Percentiles rank a stretch among this genome's conserved stretches.
Evolutionary conservation across 2,888 invertebrate genomes (phyloP).

Genomic region (Polia nebulosa): DNA sequence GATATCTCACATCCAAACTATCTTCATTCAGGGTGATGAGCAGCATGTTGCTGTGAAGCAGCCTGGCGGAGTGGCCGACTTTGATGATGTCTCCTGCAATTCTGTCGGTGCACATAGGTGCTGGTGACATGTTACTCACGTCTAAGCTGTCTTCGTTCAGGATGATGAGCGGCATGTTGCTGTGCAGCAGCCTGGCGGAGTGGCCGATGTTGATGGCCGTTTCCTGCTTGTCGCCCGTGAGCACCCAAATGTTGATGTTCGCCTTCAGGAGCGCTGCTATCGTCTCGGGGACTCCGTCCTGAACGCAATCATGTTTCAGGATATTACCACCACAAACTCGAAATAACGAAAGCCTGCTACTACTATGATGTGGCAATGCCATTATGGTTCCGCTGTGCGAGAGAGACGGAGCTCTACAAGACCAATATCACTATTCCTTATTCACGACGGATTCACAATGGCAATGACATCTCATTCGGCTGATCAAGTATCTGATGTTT

Average conservation of each 20-base stretch:
- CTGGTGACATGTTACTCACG: constrained; percentile 84
- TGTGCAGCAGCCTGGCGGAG: constrained; percentile 96
- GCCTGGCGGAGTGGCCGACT: too few species aligned
- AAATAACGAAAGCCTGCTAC: not conserved
- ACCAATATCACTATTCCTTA: not conserved
- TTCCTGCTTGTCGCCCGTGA: constrained; percentile 99
- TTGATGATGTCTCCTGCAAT: too few species aligned
- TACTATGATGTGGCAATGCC: not conserved
- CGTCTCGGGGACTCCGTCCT: constrained; percentile 98
- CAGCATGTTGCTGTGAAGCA: too few species aligned
- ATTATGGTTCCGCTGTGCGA: too few species aligned
- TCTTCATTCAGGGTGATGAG: too few species aligned
- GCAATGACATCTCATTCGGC: too few species aligned
- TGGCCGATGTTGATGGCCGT: constrained; percentile 99
- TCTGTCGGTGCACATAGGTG: too few species aligned
- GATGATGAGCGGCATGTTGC: constrained; percentile 96
- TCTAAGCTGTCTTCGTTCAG: constrained; percentile 98
- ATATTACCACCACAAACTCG: not conserved
- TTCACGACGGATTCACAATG: too few species aligned
- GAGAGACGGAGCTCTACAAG: not conserved
- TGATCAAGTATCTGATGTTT: not conserved
- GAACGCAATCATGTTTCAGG: constrained; percentile 21
- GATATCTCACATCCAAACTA: too few species aligned
- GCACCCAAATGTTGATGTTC: constrained; percentile 98
- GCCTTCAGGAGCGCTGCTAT: constrained; percentile 98